Percentiles rank a stretch among this genome's conserved stretches.
phyloP scores from a whole-genome alignment of 2,113 vertebrate genomes.

The Rhinoderma darwinii region DNA sequence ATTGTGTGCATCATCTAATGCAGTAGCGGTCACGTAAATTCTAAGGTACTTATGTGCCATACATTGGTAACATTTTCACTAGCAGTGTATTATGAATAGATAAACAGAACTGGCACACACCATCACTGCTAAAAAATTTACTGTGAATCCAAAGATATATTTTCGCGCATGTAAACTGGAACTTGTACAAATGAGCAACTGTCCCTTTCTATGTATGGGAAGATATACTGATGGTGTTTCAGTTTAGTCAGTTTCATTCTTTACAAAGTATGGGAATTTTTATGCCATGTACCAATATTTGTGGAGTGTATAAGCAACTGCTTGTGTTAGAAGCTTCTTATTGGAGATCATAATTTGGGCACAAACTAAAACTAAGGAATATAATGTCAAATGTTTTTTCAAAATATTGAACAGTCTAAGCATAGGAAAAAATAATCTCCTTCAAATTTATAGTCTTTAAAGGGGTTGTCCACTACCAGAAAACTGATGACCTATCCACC shows the following conservation, averaged over 20 bases:
- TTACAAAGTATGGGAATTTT: not conserved
- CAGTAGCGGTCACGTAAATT: not conserved
- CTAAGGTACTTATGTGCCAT: constrained; percentile 22
- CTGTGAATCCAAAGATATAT: constrained; percentile 40
- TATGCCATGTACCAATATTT: not conserved
- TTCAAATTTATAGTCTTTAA: too few relatives aligned
- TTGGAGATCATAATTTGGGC: not conserved
- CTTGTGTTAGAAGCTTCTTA: not conserved
- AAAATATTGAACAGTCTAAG: too few relatives aligned
- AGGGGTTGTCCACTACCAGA: too few relatives aligned
- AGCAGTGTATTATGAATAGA: not conserved
- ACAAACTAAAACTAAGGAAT: not conserved
- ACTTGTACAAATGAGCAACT: constrained; percentile 8
- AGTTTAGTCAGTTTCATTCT: not conserved
- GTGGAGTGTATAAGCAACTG: not conserved
- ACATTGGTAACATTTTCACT: not conserved
- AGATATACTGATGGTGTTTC: not conserved
- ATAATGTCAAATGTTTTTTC: not conserved
- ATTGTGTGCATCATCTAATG: not conserved
- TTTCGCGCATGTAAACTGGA: constrained; percentile 35
- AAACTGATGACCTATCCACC: too few relatives aligned
- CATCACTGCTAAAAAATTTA: constrained; percentile 35
- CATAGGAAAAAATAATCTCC: too few relatives aligned
- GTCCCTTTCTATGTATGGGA: not conserved
- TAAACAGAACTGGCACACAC: constrained; percentile 13